A percentile compares a stretch with the other conserved stretches of the same genome.
phyloP scores from a whole-genome alignment of 2,797 vertebrate genomes.

The Neomorphus geoffroyi region DNA sequence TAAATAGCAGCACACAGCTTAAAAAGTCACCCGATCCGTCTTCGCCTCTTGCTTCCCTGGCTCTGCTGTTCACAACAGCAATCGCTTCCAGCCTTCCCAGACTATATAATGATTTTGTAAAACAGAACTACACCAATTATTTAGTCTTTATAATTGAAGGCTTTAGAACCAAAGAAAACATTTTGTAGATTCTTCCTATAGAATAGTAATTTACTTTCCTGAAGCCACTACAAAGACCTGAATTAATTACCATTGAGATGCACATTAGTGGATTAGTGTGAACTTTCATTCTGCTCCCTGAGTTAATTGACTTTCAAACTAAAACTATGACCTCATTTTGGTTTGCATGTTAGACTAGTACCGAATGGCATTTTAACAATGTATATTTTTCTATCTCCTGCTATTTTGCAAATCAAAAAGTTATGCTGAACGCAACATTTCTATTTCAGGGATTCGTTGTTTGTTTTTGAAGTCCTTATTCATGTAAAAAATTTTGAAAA shows the following conservation, averaged over 20 bases:
- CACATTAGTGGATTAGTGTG: constrained; percentile 43
- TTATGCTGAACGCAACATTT: background rate
- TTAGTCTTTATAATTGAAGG: constrained; percentile 15
- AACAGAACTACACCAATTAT: constrained; percentile 20
- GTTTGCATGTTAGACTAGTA: background rate
- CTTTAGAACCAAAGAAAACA: background rate
- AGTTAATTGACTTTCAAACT: constrained; percentile 60
- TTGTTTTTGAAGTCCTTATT: background rate
- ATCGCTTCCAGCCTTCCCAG: background rate
- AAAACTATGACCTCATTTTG: background rate
- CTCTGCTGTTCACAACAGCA: background rate
- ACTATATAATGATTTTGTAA: background rate
- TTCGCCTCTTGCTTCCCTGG: background rate
- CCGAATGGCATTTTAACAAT: too few relatives aligned
- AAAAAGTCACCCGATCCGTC: background rate
- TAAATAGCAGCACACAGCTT: background rate
- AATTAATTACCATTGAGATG: constrained; percentile 60
- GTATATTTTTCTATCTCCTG: too few relatives aligned
- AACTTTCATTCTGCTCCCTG: constrained; percentile 15
- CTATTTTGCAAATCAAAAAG: background rate
- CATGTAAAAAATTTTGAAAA: background rate
- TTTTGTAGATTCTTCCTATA: background rate
- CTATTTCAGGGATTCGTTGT: background rate
- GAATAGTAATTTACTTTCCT: constrained; percentile 50
- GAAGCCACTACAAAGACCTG: constrained; percentile 31